Conservation (phyloP, 2,113 vertebrate genomes). For the Salvelinus sp. region DNA sequence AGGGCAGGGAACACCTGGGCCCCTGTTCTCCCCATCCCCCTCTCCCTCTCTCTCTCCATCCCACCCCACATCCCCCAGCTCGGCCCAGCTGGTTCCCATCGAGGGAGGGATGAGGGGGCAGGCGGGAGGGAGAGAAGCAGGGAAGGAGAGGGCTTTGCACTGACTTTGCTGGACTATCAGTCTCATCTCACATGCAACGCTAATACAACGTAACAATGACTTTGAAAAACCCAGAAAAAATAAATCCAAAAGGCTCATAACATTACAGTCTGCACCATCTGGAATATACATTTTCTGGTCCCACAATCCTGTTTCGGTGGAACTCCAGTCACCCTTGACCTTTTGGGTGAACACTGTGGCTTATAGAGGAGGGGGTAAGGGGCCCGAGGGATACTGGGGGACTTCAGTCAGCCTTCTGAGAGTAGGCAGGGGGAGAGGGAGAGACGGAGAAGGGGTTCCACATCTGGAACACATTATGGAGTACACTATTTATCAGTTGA, state of each 20-base stretch:
- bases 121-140: conserved; percentile 9
- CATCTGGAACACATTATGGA: conserved; percentile 75
- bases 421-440: conserved; percentile 19
- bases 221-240: neutral
- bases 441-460: conserved; percentile 32
- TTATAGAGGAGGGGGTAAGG: conserved; percentile 8
- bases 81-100: conserved; percentile 62
- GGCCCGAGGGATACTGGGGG: neutral
- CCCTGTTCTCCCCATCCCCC: conserved; percentile 5
- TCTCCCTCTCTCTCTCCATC: neutral
- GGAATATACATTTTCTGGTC: conserved; percentile 23
- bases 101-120: conserved; percentile 12
- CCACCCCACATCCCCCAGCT: conserved; percentile 15
- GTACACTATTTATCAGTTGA: conserved; percentile 50
- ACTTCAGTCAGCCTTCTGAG: conserved; percentile 31
- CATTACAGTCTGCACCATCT: neutral
- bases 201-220: neutral
- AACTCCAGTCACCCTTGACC: conserved; percentile 39
- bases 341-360: conserved; percentile 33
- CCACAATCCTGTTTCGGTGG: conserved; percentile 25
- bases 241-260: neutral
- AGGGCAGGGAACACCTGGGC: conserved; percentile 42
- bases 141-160: neutral
- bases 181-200: neutral
- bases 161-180: neutral